phyloP scores from a whole-genome alignment of 2,113 vertebrate genomes.

The Sitta europaea region DNA sequence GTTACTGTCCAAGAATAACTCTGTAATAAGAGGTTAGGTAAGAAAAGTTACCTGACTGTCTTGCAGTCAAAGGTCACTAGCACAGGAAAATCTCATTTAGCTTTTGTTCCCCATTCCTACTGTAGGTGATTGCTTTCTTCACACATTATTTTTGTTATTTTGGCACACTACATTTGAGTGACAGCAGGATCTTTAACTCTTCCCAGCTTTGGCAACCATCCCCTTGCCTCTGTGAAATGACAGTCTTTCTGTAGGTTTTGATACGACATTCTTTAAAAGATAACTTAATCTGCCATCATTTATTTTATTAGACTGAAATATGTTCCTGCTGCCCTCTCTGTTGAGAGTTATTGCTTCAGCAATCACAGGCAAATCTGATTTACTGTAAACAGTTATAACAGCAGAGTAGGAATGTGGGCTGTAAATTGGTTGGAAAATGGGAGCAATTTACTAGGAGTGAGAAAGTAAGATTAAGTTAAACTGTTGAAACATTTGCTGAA shows the following conservation, averaged over 20 bases:
- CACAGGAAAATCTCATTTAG: background rate
- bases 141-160: background rate
- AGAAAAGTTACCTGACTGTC: background rate
- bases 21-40: background rate
- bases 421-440: conserved; percentile 15
- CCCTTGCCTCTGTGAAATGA: background rate
- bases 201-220: background rate
- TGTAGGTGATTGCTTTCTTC: conserved; percentile 3
- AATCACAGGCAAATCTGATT: conserved; percentile 15
- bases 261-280: background rate
- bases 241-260: background rate
- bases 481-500: background rate
- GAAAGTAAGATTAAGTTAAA: background rate
- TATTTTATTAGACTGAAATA: conserved; percentile 34
- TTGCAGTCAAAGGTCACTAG: background rate
- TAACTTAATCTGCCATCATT: background rate
- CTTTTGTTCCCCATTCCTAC: background rate
- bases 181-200: background rate
- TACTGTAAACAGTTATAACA: conserved; percentile 5
- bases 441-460: background rate
- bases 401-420: background rate
- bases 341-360: background rate
- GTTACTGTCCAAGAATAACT: background rate
- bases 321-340: background rate
- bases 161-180: background rate